phyloP scores from a whole-genome alignment of 2,797 vertebrate genomes.

The Acanthiza pusilla region DNA sequence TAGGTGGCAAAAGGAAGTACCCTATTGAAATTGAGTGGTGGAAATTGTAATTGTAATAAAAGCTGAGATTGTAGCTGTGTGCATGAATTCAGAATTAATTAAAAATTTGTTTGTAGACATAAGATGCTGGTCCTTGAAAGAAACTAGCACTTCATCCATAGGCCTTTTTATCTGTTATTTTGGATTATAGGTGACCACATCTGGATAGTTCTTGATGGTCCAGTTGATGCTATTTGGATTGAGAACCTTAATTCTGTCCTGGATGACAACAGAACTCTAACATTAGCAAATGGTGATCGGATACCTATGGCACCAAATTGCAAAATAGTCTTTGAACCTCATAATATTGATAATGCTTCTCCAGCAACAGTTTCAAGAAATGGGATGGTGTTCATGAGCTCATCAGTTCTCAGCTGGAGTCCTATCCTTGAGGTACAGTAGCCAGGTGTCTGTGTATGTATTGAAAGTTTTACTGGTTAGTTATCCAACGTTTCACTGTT shows the following conservation, averaged over 20 bases:
- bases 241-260: constrained; percentile 97
- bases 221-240: constrained; percentile 98
- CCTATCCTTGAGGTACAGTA: constrained; percentile 88
- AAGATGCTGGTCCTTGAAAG: background rate
- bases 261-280: constrained; percentile 95
- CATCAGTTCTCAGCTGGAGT: constrained; percentile 90
- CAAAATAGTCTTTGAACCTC: constrained; percentile 95
- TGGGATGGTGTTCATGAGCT: constrained; percentile 99
- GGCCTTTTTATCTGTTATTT: background rate
- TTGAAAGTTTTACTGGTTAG: background rate
- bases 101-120: background rate
- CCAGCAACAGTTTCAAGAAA: constrained; percentile 96
- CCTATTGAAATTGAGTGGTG: background rate
- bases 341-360: constrained; percentile 96
- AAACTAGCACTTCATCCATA: background rate
- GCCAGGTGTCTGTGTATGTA: background rate
- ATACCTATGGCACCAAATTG: constrained; percentile 97
- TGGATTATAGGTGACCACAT: constrained; percentile 86
- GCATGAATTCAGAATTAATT: background rate
- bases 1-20: background rate
- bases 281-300: constrained; percentile 92
- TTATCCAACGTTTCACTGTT: background rate
- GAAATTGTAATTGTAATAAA: background rate
- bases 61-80: background rate
- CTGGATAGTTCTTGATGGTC: constrained; percentile 97